A percentile compares a stretch with the other conserved stretches of the same genome.
These are phyloP conservation scores for Campylorhamphus procurvoides DNA, from an alignment of 2,113 vertebrate species.

Conservation along the genomic window DNA sequence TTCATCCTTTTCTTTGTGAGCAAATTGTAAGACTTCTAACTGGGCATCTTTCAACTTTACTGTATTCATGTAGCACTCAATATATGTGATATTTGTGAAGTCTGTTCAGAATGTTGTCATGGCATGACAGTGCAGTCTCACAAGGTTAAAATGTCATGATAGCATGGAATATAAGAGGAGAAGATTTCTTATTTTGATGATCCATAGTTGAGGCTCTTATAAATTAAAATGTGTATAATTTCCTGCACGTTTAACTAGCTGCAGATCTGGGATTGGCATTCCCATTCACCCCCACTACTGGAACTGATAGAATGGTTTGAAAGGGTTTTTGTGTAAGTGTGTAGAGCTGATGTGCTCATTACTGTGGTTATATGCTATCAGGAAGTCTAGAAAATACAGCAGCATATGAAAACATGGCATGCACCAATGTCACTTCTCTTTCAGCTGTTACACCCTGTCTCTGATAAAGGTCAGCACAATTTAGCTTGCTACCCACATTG, in stretches of 20 bases:
- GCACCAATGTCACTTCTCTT: neutral
- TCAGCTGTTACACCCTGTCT: neutral
- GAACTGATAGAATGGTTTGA: neutral
- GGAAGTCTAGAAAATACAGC: conserved; percentile 13
- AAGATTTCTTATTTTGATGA: neutral
- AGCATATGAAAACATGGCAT: neutral
- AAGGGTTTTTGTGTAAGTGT: conserved; percentile 10
- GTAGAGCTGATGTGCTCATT: conserved; percentile 34
- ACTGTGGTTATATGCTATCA: conserved; percentile 28
- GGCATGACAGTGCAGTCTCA: neutral
- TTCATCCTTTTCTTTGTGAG: neutral
- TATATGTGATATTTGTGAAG: neutral
- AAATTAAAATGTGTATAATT: neutral
- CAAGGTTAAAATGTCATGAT: neutral
- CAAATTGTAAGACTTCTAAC: neutral
- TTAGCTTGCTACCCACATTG: conserved; percentile 14
- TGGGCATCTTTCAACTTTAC: neutral
- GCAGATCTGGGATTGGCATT: neutral
- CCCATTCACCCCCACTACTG: neutral
- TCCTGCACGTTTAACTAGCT: neutral
- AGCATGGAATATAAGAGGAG: neutral
- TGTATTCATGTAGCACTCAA: neutral
- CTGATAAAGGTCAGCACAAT: conserved; percentile 59
- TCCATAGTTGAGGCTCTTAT: neutral
- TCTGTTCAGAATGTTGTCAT: neutral